Base-by-base conservation (phyloP, 1,140 invertebrate species). In the Bombus picipes region DNA sequence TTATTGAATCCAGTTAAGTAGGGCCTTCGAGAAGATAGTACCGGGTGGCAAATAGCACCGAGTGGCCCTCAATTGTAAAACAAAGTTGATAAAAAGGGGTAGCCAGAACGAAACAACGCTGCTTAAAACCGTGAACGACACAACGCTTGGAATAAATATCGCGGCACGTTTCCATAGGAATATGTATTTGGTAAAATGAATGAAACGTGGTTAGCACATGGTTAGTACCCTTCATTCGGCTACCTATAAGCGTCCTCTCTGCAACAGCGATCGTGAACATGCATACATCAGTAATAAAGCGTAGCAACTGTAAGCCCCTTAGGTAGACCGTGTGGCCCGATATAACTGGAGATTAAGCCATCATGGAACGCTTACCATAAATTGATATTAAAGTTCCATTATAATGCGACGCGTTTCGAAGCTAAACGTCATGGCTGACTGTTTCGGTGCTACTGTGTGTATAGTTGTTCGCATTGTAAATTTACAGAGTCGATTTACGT, bases 81-180 rank as follows among this genome's bases (percentile, higher is more conserved):
- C 32, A 66, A 32, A 34, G 9, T 25, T 37, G 4, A 28, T 22
- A 32, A 28, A 28, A 39, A 34, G 1, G 1, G 1, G 25, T n/a
- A 39, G 53, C 53, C 57, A 47, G 59, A 53, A 39, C 18, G 18
- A 47, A 66, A 65, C 85, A 83, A 91, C 86, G 83, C 81, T 81
- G 85, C 37, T 91, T 91, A 88, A 92, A 92, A 90, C 90, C 83
- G 73, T 77, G 89, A 73, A 22, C 47, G 47, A 22, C 47, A 79
- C 91, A 88, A 92, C 83, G 89, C 83, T 87, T 62, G 91, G 92
- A 92, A 93, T 93, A 92, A 93, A 92, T 93, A 90, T 91, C 80
- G 81, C n/a, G 62, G 79, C 28, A 12, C 28, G 78, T 82, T 89
- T 87, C 70, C 39, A 34, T 75, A 57, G 43, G 72, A 79, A 88